Evolutionary conservation across 2,888 invertebrate genomes (phyloP).

Genomic region (Protula sp.): DNA sequence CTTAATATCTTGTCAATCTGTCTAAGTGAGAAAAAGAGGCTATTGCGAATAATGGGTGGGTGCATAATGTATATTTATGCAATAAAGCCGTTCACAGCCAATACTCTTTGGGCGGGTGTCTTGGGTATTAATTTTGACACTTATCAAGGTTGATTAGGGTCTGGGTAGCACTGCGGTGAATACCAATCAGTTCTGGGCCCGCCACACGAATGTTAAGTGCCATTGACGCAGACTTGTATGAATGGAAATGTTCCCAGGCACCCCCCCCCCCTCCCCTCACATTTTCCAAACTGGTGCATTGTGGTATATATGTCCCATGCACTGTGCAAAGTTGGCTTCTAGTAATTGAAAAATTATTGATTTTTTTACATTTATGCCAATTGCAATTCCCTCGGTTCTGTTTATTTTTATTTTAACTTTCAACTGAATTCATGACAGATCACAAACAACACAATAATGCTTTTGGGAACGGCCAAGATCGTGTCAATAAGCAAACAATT

Average conservation of each 20-base stretch:
- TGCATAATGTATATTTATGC: neutral
- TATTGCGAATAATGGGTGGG: neutral
- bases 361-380: too few species aligned
- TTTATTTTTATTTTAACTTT: too few species aligned
- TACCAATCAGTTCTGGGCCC: conserved; percentile 12
- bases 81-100: neutral
- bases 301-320: too few species aligned
- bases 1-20: neutral
- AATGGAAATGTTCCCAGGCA: neutral
- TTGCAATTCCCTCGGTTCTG: too few species aligned
- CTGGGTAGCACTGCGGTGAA: conserved; percentile 5
- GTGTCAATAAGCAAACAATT: too few species aligned
- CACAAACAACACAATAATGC: too few species aligned
- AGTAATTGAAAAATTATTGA: too few species aligned
- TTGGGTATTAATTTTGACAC: conserved; percentile 13
- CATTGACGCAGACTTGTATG: neutral
- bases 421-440: too few species aligned
- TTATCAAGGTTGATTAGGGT: conserved; percentile 16
- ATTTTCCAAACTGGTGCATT: too few species aligned
- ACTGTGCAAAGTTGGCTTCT: too few species aligned
- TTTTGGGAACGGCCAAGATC: too few species aligned
- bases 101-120: neutral
- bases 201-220: neutral
- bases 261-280: neutral
- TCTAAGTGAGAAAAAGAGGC: neutral